These are phyloP conservation scores for Nematolebias whitei DNA, from an alignment of 2,113 vertebrate genomes.

Conservation along the genomic window DNA sequence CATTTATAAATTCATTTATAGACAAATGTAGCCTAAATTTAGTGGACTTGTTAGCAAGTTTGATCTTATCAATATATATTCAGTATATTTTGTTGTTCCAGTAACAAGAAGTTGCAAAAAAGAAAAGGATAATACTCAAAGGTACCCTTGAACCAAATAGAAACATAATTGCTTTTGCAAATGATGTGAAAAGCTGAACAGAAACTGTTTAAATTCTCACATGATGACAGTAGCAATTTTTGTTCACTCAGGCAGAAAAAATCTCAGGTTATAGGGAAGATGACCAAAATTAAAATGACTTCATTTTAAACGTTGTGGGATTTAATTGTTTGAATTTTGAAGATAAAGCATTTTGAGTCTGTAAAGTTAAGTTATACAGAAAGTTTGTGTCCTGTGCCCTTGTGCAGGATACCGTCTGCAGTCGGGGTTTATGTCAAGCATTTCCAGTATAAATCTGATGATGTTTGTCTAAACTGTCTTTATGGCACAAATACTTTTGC, in stretches of 20 bases:
- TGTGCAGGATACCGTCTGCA: no score
- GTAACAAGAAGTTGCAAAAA: background rate
- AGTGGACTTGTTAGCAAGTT: background rate
- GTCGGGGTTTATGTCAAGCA: no score
- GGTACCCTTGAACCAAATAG: background rate
- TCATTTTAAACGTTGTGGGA: conserved; percentile 8
- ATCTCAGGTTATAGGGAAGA: conserved; percentile 3
- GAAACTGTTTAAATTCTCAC: background rate
- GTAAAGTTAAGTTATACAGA: background rate
- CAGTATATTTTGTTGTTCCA: background rate
- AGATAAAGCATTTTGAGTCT: background rate
- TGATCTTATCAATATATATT: background rate
- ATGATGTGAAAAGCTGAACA: background rate
- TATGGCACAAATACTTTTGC: no score
- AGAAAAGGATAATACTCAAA: background rate
- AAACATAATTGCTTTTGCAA: background rate
- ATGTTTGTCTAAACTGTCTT: no score
- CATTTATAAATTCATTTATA: no score
- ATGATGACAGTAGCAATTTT: conserved; percentile 1
- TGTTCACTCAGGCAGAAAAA: conserved; percentile 1
- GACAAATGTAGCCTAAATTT: background rate
- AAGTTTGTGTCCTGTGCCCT: no score
- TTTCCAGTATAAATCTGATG: no score
- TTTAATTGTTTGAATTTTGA: conserved; percentile 17
- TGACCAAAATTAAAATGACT: conserved; percentile 3